Evolutionary conservation across 2,797 vertebrate genomes (phyloP).

Genomic region (Scyliorhinus canicula): DNA sequence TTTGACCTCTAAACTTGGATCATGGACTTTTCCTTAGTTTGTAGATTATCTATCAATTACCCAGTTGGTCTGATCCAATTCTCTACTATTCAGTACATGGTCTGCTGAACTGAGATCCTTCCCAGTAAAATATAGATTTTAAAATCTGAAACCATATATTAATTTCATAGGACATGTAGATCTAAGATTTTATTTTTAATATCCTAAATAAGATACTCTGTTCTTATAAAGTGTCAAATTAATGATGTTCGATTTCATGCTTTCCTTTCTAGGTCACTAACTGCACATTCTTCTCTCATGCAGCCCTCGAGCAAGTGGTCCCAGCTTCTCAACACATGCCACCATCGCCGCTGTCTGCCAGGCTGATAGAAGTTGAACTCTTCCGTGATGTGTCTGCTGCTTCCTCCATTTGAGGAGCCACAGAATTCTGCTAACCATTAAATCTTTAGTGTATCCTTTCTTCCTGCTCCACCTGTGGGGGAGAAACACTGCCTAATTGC

Average conservation of each 20-base stretch:
- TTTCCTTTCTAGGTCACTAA: slow-evolving; percentile 18
- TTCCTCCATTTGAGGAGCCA: not conserved
- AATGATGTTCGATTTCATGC: not conserved
- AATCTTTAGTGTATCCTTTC: not conserved
- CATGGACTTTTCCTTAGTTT: not conserved
- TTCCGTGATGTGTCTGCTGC: slow-evolving; percentile 7
- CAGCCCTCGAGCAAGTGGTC: not conserved
- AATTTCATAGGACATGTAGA: not conserved
- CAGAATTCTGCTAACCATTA: not conserved
- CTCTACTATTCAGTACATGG: not conserved
- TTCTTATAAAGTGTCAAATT: not conserved
- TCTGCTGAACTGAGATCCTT: not conserved
- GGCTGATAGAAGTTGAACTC: not conserved
- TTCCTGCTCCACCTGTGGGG: not conserved
- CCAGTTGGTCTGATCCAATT: not conserved
- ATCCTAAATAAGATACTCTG: not conserved
- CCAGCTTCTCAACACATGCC: not conserved
- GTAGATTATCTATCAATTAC: not conserved
- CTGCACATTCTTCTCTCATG: not conserved
- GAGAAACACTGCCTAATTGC: not conserved
- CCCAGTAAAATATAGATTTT: not conserved
- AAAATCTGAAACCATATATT: not conserved
- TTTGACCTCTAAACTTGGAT: not conserved
- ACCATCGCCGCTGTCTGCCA: slow-evolving; percentile 11
- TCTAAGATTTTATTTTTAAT: not conserved